Conservation (phyloP, 2,888 invertebrate species). For the Lycophotia porphyrea region DNA sequence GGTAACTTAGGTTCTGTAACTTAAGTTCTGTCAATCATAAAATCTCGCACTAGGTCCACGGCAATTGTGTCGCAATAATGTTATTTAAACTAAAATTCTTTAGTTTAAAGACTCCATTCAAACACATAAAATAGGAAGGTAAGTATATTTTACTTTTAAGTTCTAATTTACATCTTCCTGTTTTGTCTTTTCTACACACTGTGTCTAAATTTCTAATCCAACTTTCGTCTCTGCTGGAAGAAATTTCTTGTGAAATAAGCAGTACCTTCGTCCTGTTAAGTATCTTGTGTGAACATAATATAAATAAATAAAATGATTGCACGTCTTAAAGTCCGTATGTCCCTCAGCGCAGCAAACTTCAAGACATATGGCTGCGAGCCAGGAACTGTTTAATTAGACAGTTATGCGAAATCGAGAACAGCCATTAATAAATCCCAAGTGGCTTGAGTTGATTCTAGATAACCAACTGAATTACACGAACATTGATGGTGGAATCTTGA, state of each 20-base stretch:
- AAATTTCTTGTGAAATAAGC: too few species aligned
- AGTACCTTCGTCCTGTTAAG: neutral
- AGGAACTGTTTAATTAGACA: constrained; percentile 73
- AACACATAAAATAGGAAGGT: too few species aligned
- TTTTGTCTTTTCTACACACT: too few species aligned
- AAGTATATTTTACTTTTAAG: too few species aligned
- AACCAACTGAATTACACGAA: constrained; percentile 34
- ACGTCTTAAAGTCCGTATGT: constrained; percentile 34
- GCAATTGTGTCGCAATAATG: neutral
- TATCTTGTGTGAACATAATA: too few species aligned
- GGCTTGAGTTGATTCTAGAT: constrained; percentile 48
- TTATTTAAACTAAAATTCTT: neutral
- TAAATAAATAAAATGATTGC: neutral
- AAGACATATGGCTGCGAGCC: constrained; percentile 68
- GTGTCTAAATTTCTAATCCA: too few species aligned
- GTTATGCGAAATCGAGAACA: constrained; percentile 73
- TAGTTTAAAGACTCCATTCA: too few species aligned
- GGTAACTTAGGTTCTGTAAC: too few species aligned
- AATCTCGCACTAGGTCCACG: neutral
- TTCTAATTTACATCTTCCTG: too few species aligned
- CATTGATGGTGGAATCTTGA: neutral
- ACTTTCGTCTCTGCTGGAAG: too few species aligned
- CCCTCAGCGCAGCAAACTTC: constrained; percentile 61
- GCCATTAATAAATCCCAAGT: constrained; percentile 66
- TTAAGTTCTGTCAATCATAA: neutral